phyloP scores from a whole-genome alignment of 2,888 invertebrate species.

The Ptychoptera contaminata region DNA sequence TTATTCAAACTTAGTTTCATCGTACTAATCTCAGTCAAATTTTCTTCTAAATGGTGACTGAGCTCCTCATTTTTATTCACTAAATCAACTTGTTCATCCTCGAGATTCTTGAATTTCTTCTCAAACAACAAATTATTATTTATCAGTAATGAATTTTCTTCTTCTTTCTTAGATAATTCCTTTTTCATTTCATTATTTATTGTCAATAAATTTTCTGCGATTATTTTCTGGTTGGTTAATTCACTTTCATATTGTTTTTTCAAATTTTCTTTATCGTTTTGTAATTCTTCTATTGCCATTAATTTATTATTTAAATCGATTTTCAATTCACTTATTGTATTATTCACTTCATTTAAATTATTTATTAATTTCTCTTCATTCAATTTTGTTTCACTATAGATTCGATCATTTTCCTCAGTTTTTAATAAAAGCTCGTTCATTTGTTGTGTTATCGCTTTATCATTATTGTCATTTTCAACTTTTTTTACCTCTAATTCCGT shows the following conservation, averaged over 20 bases:
- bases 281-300: not conserved
- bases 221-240: not conserved
- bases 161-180: no score
- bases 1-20: no score
- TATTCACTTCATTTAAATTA: not conserved
- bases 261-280: no score
- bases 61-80: slow-evolving; percentile 6
- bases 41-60: no score
- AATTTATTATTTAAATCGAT: not conserved
- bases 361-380: slow-evolving; percentile 6
- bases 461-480: slow-evolving; percentile 1
- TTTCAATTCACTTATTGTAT: not conserved
- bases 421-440: not conserved
- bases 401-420: slow-evolving; percentile 5
- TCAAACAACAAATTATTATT: not conserved
- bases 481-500: slow-evolving; percentile 1
- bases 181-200: slow-evolving; percentile 5
- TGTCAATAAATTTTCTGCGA: not conserved
- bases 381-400: slow-evolving; percentile 6
- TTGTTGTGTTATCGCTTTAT: not conserved
- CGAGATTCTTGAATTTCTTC: slow-evolving; percentile 1
- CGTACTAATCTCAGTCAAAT: no score
- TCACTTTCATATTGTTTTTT: no score
- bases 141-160: not conserved
- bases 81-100: slow-evolving; percentile 10